Base-by-base conservation (phyloP, 2,797 vertebrate genomes). In the Ptychobarbus kaznakovi region DNA sequence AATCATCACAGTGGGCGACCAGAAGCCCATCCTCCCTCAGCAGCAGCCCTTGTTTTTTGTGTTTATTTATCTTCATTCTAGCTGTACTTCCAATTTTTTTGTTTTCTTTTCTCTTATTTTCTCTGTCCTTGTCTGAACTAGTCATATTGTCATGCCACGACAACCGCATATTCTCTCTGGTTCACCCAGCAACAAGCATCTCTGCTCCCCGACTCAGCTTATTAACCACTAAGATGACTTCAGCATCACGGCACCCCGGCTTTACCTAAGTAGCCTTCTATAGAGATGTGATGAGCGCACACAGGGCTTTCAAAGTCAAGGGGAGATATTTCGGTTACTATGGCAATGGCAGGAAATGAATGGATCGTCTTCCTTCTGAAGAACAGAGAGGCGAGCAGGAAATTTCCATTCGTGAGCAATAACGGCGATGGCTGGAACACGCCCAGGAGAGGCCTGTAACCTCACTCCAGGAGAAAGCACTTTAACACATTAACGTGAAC, bases 261-360 rank as follows among this genome's bases (percentile, higher is more conserved):
- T 70, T 51, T 76, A 68, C 46, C 49, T 25, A 38, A 38, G 11
- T 32, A 65, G 86, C 38, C 85, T 87, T 92, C 90, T 74, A 87
- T 90, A 84, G 87, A 88, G 85, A 87, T 92, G 88, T 87, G 89
- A 92, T 91, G 92, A 92, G 90, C 70, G 80, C 63, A 66, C 28
- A 35, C 7, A 35, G 63, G 28, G 63, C 69, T 63, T 79, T 66
- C 13, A 53, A 80, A 91, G 92, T 94, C 90, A 92, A 88, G 42
- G 92, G 89, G 88, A 89, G 91, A 93, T 92, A 88, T 91, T 92
- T 91, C 46, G 84, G 93, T 95, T 94, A 91, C 94, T 93, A 94
- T 95, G 94, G 92, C 90, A 90, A 95, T 94, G 88, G 89, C 80
- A 40, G n/a, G 63, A 92, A 89, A 87, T 86, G 88, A 92, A 91